Conservation (phyloP, 2,797 vertebrate genomes). For the Spondyliosoma cantharus region DNA sequence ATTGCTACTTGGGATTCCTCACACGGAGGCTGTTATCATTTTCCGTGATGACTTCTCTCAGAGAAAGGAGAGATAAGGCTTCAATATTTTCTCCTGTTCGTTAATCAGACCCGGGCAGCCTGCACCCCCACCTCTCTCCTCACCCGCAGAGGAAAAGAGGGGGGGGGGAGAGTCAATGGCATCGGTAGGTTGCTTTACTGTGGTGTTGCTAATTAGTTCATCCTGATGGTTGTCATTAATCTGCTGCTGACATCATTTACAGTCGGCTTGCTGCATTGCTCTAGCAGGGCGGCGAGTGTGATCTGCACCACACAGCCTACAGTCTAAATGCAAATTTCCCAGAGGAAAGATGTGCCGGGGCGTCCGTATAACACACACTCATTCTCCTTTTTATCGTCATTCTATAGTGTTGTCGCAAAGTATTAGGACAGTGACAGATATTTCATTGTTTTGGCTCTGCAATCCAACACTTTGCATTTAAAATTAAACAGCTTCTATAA, state of each 20-base stretch:
- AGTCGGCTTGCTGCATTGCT: slow-evolving; percentile 57
- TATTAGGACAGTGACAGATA: slow-evolving; percentile 37
- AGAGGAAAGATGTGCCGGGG: slow-evolving; percentile 52
- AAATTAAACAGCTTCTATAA: slow-evolving; percentile 35
- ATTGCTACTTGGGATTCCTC: slow-evolving; percentile 50
- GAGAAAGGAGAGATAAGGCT: slow-evolving; percentile 60
- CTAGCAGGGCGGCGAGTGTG: slow-evolving; percentile 36
- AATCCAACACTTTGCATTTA: slow-evolving; percentile 27
- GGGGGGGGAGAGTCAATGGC: slow-evolving; percentile 45
- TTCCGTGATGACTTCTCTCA: slow-evolving; percentile 54
- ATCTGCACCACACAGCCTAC: slow-evolving; percentile 46
- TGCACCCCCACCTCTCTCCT: slow-evolving; percentile 23
- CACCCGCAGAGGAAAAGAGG: slow-evolving; percentile 30
- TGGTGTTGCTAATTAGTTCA: slow-evolving; percentile 74
- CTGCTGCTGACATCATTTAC: slow-evolving; percentile 69
- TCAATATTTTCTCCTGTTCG: slow-evolving; percentile 55
- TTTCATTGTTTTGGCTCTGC: slow-evolving; percentile 43
- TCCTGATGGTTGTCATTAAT: slow-evolving; percentile 76
- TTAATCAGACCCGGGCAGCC: slow-evolving; percentile 64
- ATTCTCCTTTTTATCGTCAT: slow-evolving; percentile 43
- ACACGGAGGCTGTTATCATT: slow-evolving; percentile 56
- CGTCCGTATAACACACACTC: slow-evolving; percentile 26
- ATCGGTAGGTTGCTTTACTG: slow-evolving; percentile 60
- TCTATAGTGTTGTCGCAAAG: slow-evolving; percentile 23
- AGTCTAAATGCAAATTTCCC: slow-evolving; percentile 72